Percentiles rank a stretch among this genome's conserved stretches.
phyloP scores from a whole-genome alignment of 2,113 vertebrate species.

The Motacilla alba region DNA sequence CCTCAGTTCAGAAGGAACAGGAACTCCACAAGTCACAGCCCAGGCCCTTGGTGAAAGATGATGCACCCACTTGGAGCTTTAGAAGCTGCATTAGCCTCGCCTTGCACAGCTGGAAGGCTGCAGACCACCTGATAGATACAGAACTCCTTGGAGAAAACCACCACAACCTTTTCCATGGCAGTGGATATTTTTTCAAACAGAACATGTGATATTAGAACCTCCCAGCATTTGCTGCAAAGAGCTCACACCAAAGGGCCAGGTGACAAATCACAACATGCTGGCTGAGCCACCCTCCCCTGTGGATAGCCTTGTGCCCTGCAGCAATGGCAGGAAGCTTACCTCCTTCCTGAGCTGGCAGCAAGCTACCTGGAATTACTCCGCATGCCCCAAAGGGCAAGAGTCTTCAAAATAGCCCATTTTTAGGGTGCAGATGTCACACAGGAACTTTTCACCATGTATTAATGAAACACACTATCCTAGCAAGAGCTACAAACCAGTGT shows the following conservation, averaged over 20 bases:
- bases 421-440: not conserved
- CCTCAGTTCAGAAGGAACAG: not conserved
- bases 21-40: not conserved
- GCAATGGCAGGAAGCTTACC: not conserved
- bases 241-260: not conserved
- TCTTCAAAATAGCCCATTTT: not conserved
- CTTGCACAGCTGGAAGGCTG: not conserved
- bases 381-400: not conserved
- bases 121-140: not conserved
- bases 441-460: not conserved
- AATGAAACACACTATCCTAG: not conserved
- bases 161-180: not conserved
- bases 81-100: fast-evolving
- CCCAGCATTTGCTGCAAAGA: not conserved
- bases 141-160: not conserved
- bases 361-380: not conserved
- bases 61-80: not conserved
- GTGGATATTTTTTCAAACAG: not conserved
- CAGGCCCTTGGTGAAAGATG: not conserved
- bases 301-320: not conserved
- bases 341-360: not conserved
- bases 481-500: not conserved
- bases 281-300: not conserved
- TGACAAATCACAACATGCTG: not conserved
- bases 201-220: not conserved